Base-by-base conservation (phyloP, 2,888 invertebrate species). In the Cetonia aurata region DNA sequence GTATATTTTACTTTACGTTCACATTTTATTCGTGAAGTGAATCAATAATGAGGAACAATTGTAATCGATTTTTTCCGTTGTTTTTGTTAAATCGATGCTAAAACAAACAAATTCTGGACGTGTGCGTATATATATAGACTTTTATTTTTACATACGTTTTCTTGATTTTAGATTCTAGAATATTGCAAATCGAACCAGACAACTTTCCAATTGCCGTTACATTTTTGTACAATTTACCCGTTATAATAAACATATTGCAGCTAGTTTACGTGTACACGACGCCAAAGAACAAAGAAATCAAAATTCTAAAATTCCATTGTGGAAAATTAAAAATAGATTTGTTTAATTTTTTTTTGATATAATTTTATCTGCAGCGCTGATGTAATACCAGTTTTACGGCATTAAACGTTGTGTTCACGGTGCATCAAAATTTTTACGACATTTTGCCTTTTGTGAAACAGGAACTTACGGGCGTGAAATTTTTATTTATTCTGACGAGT, bases 331-430 rank as follows among this genome's bases (percentile, higher is more conserved):
- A 71, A 71, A 71, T 71, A 71, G 71, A 66, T 42, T 67, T 71
- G 71, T 71, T 71, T 71, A 68, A 68, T 48, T 68, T 48, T n/a
- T n/a, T 62, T 68, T 67, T 70, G 70, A 70, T 70, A 70, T 66
- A 62, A 62, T 70, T 70, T 60, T 68, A 62, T 62, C 62, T 62
- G 48, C 68, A 65, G 37, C 50, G 56, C 44, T 59, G 59, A 59
- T 67, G 67, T 67, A 67, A 67, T 46, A 56, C 19, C 31, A 48
- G 17, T 59, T 53, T 52, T 41, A 42, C 33, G 52, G 41, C 44
- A 52, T 60, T 69, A n/a, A 25, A 25, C 25, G 25, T 25, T 25
- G 25, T 25, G 25, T 25, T 25, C 25, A n/a, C 44, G 12, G 46
- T 67, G 67, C 44, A 42, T 52, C 42, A 37, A 48, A 48, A 31